Evolutionary conservation across 1,140 invertebrate genomes (phyloP).

Genomic region (Camponotus vicinus): DNA sequence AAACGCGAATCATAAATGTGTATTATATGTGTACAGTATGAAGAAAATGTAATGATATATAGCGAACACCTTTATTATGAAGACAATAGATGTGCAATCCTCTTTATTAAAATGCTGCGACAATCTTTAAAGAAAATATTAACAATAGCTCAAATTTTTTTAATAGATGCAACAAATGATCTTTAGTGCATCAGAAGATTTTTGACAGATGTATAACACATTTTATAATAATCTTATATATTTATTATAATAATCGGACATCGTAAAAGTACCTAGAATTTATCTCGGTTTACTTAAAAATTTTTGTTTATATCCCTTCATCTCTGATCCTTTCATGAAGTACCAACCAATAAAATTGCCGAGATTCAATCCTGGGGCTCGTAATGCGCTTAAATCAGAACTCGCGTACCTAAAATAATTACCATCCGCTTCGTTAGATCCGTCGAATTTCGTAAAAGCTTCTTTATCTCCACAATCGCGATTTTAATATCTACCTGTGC

Average conservation of each 20-base stretch:
- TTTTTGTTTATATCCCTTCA: conserved; percentile 30
- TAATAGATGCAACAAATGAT: neutral
- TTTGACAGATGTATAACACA: neutral
- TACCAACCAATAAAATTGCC: conserved; percentile 5
- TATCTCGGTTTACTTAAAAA: neutral
- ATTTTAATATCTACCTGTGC: conserved; percentile 42
- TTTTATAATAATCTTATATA: neutral
- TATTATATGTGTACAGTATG: neutral
- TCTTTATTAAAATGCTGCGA: neutral
- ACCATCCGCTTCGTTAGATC: conserved; percentile 49
- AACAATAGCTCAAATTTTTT: neutral
- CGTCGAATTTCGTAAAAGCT: conserved; percentile 39
- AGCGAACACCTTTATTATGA: neutral
- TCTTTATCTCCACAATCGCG: conserved; percentile 48
- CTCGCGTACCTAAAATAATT: conserved; percentile 56
- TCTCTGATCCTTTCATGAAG: conserved; percentile 15
- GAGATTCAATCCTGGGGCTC: conserved; percentile 3
- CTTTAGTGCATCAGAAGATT: neutral
- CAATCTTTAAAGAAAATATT: too few species aligned
- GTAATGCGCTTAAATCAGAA: conserved; percentile 53
- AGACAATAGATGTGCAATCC: neutral
- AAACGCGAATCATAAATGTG: neutral
- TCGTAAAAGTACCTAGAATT: too few species aligned
- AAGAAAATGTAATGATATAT: neutral
- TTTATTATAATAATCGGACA: neutral